Evolutionary conservation across 2,797 vertebrate species (phyloP), one percentile per base, ranked within the genome.

Genomic region (Synanceia verrucosa): DNA sequence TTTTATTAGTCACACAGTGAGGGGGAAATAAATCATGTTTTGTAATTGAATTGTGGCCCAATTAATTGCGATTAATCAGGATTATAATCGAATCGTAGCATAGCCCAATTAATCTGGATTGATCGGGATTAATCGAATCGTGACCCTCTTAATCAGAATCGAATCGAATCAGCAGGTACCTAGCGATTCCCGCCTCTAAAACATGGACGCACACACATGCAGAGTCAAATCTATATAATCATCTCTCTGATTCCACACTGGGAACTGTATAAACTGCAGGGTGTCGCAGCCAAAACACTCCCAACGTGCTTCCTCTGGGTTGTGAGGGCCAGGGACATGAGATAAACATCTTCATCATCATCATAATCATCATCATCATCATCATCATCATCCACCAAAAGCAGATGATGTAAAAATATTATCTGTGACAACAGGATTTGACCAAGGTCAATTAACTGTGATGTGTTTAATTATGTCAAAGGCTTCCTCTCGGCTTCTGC

Each of bases 211-310:
- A 56, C 73, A 73, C 24, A 47, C 61, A 75, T 36, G 44, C 76
- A 67, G n/a, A 70, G 59, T 48, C 72, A 78, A 86, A 88, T 86
- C 75, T 82, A 65, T 89, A 85, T 89, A 91, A 91, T 89, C 84
- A 86, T 70, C 6, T 77, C 62, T 52, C 24, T 78, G 86, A 88
- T 73, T 86, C 65, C 65, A 83, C 82, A 88, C 69, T 81, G 69
- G 63, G 72, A 84, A 78, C 75, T 39, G 74, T 75, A 80, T 67
- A 89, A 88, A 89, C 76, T 89, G 81, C 70, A 87, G 84, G 86
- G 82, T 79, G 81, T 63, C 2, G 44, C 81, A 79, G 82, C 85
- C 85, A 88, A 84, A 87, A 69, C 78, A 81, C 81, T 79, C 86
- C 85, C 81, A 83, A 70, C 51, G 18, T 7, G 51, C 66, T 77